Conservation (phyloP, 2,888 invertebrate genomes). For the Tricholauxania praeusta region DNA sequence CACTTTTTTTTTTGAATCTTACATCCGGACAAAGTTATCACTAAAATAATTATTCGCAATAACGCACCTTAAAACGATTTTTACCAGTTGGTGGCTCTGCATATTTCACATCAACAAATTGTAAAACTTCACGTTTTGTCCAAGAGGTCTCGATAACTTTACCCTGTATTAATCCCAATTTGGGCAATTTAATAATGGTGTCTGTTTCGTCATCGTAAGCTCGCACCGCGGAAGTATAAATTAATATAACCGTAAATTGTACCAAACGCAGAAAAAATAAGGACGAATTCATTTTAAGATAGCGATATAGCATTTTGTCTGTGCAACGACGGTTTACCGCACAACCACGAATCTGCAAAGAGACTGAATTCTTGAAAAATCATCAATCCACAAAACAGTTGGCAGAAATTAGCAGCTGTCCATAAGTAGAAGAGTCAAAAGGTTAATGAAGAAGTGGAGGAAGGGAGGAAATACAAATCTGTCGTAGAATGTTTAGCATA, state of each 20-base stretch:
- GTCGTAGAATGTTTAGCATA: not conserved
- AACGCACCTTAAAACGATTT: conserved; percentile 62
- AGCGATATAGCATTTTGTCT: not conserved
- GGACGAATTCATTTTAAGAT: conserved; percentile 7
- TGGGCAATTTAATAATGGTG: conserved; percentile 59
- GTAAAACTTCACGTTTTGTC: conserved; percentile 59
- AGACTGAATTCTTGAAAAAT: not conserved
- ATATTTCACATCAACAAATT: conserved; percentile 65
- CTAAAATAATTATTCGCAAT: not conserved
- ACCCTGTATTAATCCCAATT: conserved; percentile 59
- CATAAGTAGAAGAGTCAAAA: not conserved
- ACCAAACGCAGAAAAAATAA: not conserved
- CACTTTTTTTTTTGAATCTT: not conserved
- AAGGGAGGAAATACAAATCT: not conserved
- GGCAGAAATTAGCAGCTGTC: not conserved
- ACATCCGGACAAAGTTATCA: not conserved
- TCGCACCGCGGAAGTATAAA: conserved; percentile 16
- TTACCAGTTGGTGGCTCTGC: conserved; percentile 63
- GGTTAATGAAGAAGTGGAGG: conserved; percentile 5
- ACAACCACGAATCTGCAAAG: not conserved
- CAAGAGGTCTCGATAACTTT: conserved; percentile 60
- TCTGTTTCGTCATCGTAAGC: conserved; percentile 57
- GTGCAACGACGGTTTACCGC: not conserved
- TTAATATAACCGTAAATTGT: conserved; percentile 8
- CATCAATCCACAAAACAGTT: not conserved